Base-by-base conservation (phyloP, 2,113 vertebrate genomes). In the Pomatorhinus ruficollis region DNA sequence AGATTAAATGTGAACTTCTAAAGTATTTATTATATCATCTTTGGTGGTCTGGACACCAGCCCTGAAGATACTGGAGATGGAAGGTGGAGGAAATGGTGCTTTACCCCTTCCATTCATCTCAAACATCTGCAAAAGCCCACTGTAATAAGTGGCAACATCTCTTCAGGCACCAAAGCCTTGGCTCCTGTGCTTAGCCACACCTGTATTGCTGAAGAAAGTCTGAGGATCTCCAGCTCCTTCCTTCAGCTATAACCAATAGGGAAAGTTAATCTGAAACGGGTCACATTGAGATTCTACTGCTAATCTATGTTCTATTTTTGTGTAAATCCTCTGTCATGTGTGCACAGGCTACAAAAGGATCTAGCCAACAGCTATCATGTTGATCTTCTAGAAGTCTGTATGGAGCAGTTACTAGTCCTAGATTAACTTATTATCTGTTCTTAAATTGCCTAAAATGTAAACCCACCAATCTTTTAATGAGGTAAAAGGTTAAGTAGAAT, bases 341-440 rank as follows among this genome's bases (percentile, higher is more conserved):
- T 15, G 8, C 66, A 60, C 28, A 84, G 91, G 84, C 84, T 87
- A 72, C 83, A 83, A 39, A 97, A 90, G 84, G 89, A 93, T 86
- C 87, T 22, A 27, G 56, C 78, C 70, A 88, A 60, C 82, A 74
- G 71, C 91, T 88, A 78, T 72, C 75, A 63, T 50, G 87, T 42
- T 97, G 87, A 97, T 91, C 95, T 97, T 90, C 91, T 79, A 19
- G 25, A 82, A 83, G 65, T 72, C 87, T 92, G 64, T 59, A 74
- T 89, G 85, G 84, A 94, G 89, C 57, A 82, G 56, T 87, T 88
- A 90, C 72, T 90, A 88, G 93, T 72, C 89, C 53, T 76, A 95
- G 96, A 96, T 97, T 90, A 97, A 77, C 76, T 94, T 96, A 86
- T 96, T 97, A 97, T 83, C 95, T 56, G 45, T 92, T 93, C 94